Conservation (phyloP, 2,888 invertebrate species). For the Epinotia ramella region DNA sequence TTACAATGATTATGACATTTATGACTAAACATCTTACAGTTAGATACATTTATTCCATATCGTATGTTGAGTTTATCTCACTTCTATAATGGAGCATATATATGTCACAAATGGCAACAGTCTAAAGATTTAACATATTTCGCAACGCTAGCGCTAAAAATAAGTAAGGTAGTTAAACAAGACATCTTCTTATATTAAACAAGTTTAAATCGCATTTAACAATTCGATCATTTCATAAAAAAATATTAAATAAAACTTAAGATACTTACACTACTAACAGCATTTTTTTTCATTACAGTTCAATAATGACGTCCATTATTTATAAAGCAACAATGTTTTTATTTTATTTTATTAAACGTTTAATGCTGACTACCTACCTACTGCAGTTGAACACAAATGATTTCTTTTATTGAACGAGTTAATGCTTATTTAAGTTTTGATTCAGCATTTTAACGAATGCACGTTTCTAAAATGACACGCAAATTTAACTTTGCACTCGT, state of each 20-base stretch:
- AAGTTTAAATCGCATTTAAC: no score
- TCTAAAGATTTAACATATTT: conserved; percentile 34
- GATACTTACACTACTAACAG: no score
- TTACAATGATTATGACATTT: not conserved
- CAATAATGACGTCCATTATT: not conserved
- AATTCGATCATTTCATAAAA: no score
- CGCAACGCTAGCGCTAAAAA: conserved; percentile 18
- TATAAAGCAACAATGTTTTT: not conserved
- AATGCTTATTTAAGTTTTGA: no score
- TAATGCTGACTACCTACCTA: no score
- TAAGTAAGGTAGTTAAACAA: conserved; percentile 1
- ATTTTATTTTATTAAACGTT: not conserved
- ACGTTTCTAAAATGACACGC: no score
- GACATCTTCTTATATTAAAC: no score
- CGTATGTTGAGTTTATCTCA: not conserved
- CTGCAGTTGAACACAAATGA: not conserved
- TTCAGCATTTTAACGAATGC: no score
- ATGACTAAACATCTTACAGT: not conserved
- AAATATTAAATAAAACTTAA: no score
- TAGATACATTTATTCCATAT: not conserved
- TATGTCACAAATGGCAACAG: conserved; percentile 29
- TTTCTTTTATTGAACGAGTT: no score
- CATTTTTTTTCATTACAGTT: not conserved
- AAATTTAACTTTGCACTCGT: not conserved
- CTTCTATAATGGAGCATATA: not conserved